These are phyloP conservation scores for Saccostrea glomerata DNA, from an alignment of 1,140 invertebrate genomes.

Conservation along the genomic window DNA sequence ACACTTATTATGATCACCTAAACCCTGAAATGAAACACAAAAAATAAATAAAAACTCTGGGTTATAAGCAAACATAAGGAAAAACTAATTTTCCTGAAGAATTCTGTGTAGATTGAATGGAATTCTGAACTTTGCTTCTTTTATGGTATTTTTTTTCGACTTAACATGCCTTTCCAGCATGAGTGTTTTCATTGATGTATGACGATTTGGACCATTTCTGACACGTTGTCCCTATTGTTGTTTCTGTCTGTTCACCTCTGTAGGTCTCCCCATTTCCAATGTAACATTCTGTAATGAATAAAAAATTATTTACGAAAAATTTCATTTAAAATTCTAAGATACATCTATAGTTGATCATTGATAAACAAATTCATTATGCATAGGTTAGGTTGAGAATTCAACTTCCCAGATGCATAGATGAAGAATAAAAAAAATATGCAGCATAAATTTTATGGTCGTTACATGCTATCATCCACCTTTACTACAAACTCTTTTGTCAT, in stretches of 20 bases:
- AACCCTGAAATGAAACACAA: constrained; percentile 56
- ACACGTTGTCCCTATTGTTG: constrained; percentile 62
- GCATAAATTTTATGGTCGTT: too few relatives aligned
- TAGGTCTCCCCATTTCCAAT: constrained; percentile 65
- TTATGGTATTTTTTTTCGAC: neutral
- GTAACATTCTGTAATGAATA: constrained; percentile 67
- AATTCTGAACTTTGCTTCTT: too few relatives aligned
- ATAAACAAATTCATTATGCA: too few relatives aligned
- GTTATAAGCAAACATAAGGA: neutral
- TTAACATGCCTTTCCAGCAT: constrained; percentile 61
- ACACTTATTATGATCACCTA: constrained; percentile 71
- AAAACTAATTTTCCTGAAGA: neutral
- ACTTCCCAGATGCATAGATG: too few relatives aligned
- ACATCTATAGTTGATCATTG: too few relatives aligned
- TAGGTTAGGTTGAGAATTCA: too few relatives aligned
- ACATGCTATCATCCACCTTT: too few relatives aligned
- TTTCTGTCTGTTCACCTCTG: constrained; percentile 58
- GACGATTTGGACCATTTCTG: constrained; percentile 63
- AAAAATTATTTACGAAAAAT: too few relatives aligned
- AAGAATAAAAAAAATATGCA: too few relatives aligned
- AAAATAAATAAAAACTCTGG: neutral
- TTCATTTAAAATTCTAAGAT: too few relatives aligned
- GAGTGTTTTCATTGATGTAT: constrained; percentile 56
- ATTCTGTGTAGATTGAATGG: too few relatives aligned
- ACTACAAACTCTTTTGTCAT: too few relatives aligned